A percentile compares a stretch with the other conserved stretches of the same genome.
phyloP scores from a whole-genome alignment of 2,113 vertebrate genomes.

The Syngnathus scovelli region DNA sequence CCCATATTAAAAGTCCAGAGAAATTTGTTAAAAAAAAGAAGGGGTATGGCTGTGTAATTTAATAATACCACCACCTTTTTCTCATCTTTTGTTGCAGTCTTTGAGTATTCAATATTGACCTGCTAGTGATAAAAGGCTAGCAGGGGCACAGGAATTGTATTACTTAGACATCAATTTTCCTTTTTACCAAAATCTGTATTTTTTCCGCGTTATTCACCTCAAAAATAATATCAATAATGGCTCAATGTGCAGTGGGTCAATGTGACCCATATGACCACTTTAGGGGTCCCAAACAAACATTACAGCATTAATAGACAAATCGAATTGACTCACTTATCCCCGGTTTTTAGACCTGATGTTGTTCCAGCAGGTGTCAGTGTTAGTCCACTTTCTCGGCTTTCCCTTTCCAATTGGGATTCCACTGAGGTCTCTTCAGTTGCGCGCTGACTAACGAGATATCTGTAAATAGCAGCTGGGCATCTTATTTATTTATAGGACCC shows the following conservation, averaged over 20 bases:
- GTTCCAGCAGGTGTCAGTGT: slow-evolving; percentile 56
- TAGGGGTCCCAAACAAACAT: neutral
- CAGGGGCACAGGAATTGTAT: too few species aligned
- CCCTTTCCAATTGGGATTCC: slow-evolving; percentile 42
- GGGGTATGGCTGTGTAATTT: too few species aligned
- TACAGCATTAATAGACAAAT: neutral
- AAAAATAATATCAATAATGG: too few species aligned
- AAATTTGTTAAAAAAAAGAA: neutral
- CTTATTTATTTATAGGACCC: slow-evolving; percentile 37
- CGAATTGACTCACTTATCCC: neutral
- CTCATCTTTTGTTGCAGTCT: too few species aligned
- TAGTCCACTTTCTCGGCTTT: slow-evolving; percentile 21
- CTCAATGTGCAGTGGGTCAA: too few species aligned
- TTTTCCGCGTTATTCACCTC: too few species aligned
- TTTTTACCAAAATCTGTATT: too few species aligned
- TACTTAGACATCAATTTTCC: too few species aligned
- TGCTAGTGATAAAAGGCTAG: too few species aligned
- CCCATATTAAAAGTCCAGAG: neutral
- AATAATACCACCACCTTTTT: too few species aligned
- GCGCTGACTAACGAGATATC: slow-evolving; percentile 48
- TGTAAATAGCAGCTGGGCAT: slow-evolving; percentile 64
- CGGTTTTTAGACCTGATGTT: neutral
- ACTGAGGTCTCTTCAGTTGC: slow-evolving; percentile 34
- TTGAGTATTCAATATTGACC: too few species aligned
- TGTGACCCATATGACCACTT: neutral